These are phyloP conservation scores for Aspidiotus destructor DNA, from an alignment of 2,888 invertebrate species.

Conservation along the genomic window DNA sequence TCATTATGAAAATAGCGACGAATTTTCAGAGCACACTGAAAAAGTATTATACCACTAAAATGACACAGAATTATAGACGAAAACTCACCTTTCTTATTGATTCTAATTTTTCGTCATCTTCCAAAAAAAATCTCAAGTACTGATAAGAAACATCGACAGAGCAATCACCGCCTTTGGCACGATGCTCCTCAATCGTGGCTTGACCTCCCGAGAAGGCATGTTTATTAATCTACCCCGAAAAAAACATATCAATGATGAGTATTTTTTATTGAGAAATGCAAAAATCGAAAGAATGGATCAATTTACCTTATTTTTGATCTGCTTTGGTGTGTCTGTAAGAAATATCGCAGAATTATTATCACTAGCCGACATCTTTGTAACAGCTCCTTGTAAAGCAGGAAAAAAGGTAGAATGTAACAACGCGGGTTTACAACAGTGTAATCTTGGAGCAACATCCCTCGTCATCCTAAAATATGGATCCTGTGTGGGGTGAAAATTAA, in stretches of 20 bases:
- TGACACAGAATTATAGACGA: background rate
- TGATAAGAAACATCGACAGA: constrained; percentile 92
- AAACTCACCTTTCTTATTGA: constrained; percentile 52
- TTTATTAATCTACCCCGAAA: constrained; percentile 53
- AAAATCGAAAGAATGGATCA: background rate
- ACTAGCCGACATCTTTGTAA: constrained; percentile 97
- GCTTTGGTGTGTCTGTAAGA: constrained; percentile 88
- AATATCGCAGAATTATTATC: constrained; percentile 88
- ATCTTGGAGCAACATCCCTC: constrained; percentile 88
- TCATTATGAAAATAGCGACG: background rate
- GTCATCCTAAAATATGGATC: constrained; percentile 99
- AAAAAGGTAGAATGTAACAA: constrained; percentile 79
- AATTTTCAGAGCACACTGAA: background rate
- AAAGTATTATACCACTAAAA: background rate
- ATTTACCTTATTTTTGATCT: constrained; percentile 87
- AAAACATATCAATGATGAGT: background rate
- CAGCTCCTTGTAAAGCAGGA: constrained; percentile 90
- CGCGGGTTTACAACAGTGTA: constrained; percentile 81
- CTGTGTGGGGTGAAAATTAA: constrained; percentile 40
- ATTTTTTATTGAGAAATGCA: background rate
- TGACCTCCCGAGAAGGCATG: constrained; percentile 97
- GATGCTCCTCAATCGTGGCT: constrained; percentile 85
- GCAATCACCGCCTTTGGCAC: constrained; percentile 83
- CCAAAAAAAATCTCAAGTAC: constrained; percentile 87
- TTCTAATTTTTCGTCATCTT: constrained; percentile 78